Base-by-base conservation (phyloP, 2,888 invertebrate species). In the Drosophila infuscata region DNA sequence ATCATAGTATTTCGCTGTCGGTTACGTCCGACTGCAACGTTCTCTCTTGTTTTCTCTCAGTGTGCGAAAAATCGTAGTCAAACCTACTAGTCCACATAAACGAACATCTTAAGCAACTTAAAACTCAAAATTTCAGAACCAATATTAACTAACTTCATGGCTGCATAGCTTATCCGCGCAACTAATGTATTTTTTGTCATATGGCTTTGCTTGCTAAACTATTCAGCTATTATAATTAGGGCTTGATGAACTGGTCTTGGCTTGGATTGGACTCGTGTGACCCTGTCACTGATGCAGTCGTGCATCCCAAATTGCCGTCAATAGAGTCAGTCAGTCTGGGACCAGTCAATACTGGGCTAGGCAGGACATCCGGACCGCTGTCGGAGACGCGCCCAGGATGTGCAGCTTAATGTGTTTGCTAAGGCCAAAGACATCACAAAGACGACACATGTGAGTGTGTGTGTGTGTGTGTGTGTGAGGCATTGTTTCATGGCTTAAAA, bases 291-390 rank as follows among this genome's bases (percentile, higher is more conserved):
- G 71, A 72, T 85, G 85, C 85, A 85, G 70, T 88, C 88, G 89
- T 89, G 85, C 85, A 85, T 89, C 72, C 72, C 81, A 84, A 84
- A 89, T 88, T 76, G 82, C 75, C 74, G 88, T 84, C 84, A 75
- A 81, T 78, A 78, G 73, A 72, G 82, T 56, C 59, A 56, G 65
- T 60, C 53, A 57, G 65, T 59, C 71, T 51, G 32, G 43, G 66
- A 63, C 46, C 70, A 60, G 64, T 62, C 71, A 70, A 72, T 76
- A 48, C 46, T 59, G 60, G 81, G 84, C 46, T 63, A 54, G 67
- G 69, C 81, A 76, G 85, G 79, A 84, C 70, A 70, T 70, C 76
- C 76, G 74, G 67, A 56, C 63, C 66, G 74, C 64, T 51, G 54
- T 60, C 38, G 57, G 43, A 53, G 53, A 64, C 79, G 68, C 81